Conservation (phyloP, 1,140 invertebrate species). For the Magallana angulata region DNA sequence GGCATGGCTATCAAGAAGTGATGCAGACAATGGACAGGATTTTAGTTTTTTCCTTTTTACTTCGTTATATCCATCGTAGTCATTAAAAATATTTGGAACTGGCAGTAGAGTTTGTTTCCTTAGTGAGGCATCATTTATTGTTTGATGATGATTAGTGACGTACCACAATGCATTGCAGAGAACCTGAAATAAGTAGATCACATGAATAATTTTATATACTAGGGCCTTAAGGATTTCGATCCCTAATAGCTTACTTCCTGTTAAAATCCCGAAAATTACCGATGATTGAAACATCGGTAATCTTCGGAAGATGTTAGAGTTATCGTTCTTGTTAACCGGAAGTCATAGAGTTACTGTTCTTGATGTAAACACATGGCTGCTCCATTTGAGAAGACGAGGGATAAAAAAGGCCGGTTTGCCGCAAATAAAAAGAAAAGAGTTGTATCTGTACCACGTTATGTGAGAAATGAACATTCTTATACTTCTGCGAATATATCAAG, state of each 20-base stretch:
- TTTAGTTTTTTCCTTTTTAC: no score
- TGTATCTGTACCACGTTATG: not conserved
- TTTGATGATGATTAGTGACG: no score
- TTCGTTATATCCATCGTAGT: no score
- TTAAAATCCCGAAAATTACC: not conserved
- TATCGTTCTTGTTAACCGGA: constrained; percentile 14
- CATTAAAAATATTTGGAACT: no score
- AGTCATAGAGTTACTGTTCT: constrained; percentile 36
- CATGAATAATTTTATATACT: no score
- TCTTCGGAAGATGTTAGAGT: constrained; percentile 17
- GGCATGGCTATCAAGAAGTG: no score
- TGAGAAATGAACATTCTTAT: constrained; percentile 29
- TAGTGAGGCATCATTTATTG: no score
- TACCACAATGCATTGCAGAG: no score
- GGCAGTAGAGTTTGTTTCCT: no score
- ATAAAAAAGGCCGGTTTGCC: constrained; percentile 14
- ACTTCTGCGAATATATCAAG: not conserved
- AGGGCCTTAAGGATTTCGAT: not conserved
- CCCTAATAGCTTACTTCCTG: no score
- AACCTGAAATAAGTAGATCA: no score
- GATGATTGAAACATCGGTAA: constrained; percentile 43
- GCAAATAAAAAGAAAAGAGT: constrained; percentile 12
- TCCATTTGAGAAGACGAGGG: not conserved
- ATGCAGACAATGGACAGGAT: no score
- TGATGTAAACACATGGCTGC: constrained; percentile 22